Conservation (phyloP, 2,797 vertebrate genomes). For the Sebastes minor region DNA sequence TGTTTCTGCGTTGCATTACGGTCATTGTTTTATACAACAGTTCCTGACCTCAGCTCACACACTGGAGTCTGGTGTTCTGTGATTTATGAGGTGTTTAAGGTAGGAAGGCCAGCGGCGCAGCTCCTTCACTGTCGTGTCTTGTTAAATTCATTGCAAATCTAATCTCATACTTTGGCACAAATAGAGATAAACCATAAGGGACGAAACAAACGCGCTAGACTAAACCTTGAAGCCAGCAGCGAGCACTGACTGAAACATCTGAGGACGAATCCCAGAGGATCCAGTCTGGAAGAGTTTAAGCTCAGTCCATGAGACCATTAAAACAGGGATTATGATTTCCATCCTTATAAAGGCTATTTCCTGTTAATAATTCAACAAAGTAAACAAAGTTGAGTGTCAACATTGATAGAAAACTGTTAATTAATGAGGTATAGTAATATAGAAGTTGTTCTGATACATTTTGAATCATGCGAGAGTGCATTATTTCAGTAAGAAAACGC, state of each 20-base stretch:
- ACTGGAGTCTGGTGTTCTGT: conserved; percentile 6
- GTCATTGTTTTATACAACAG: conserved; percentile 7
- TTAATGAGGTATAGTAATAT: background rate
- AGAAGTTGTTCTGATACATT: background rate
- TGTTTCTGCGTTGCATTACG: conserved; percentile 11
- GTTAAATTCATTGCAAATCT: conserved; percentile 42
- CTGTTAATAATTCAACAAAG: conserved; percentile 1
- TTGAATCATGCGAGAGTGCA: background rate
- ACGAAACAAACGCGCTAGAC: conserved; percentile 41
- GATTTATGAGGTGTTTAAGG: conserved; percentile 53
- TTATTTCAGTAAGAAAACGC: background rate
- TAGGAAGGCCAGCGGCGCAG: background rate
- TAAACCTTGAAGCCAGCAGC: conserved; percentile 42
- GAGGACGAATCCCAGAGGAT: conserved; percentile 40
- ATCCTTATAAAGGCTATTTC: background rate
- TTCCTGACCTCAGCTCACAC: conserved; percentile 27
- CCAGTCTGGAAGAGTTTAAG: conserved; percentile 53
- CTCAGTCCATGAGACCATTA: conserved; percentile 12
- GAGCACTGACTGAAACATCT: conserved; percentile 36
- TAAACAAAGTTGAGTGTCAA: background rate
- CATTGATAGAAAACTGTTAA: background rate
- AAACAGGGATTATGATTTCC: conserved; percentile 35
- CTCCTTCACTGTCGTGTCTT: conserved; percentile 15
- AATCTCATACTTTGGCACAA: conserved; percentile 43
- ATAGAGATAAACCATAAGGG: conserved; percentile 40